These are phyloP conservation scores for Istiophorus platypterus DNA, from an alignment of 2,113 vertebrate genomes.

Conservation along the genomic window DNA sequence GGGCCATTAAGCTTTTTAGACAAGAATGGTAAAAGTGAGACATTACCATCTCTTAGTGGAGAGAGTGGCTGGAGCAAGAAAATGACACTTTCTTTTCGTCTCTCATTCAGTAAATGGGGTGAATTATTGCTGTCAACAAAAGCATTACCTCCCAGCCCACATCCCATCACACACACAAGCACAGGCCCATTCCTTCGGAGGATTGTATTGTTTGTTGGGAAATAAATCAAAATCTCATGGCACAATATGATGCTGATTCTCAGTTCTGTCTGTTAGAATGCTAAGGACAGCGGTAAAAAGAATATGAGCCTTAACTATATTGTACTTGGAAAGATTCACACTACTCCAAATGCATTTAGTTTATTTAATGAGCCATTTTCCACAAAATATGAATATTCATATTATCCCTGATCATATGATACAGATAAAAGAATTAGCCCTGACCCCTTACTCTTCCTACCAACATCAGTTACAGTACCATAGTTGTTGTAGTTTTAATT, in stretches of 20 bases:
- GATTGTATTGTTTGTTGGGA: conserved; percentile 27
- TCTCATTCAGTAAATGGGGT: conserved; percentile 72
- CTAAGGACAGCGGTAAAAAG: conserved; percentile 32
- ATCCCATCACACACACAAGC: conserved; percentile 5
- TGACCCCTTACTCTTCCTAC: not conserved
- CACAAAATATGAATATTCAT: not conserved
- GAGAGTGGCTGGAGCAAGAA: conserved; percentile 49
- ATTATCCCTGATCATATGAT: not conserved
- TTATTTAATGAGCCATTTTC: not conserved
- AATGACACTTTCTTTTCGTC: conserved; percentile 49
- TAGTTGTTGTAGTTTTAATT: not conserved
- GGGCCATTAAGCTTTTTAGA: conserved; percentile 49
- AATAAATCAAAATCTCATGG: conserved; percentile 53
- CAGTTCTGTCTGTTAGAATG: conserved; percentile 17
- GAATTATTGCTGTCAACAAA: conserved; percentile 73
- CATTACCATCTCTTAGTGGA: conserved; percentile 43
- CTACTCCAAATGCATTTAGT: not conserved
- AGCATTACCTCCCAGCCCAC: conserved; percentile 45
- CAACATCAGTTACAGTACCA: not conserved
- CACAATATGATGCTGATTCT: conserved; percentile 37
- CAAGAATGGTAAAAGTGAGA: conserved; percentile 52
- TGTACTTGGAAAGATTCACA: not conserved
- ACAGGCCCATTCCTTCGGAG: conserved; percentile 25
- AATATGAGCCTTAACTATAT: not conserved
- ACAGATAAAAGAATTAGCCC: not conserved